A percentile compares a stretch with the other conserved stretches of the same genome.
These are phyloP conservation scores for Isichthys henryi DNA, from an alignment of 2,113 vertebrate species.

Conservation along the genomic window DNA sequence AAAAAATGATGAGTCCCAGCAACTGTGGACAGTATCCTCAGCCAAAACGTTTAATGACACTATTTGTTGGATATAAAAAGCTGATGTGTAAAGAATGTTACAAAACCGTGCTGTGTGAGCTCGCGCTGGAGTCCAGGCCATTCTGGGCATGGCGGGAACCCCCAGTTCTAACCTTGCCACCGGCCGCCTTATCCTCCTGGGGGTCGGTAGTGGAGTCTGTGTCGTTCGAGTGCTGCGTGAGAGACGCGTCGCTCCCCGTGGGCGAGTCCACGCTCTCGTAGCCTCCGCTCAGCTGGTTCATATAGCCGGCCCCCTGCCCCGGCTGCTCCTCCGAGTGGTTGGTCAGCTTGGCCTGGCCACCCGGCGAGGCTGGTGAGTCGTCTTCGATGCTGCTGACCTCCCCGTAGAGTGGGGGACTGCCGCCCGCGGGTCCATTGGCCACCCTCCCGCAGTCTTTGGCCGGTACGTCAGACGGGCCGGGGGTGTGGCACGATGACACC, in stretches of 20 bases:
- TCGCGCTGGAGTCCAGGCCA: slow-evolving; percentile 85
- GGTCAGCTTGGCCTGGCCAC: slow-evolving; percentile 84
- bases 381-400: slow-evolving; percentile 85
- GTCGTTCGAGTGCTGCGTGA: slow-evolving; percentile 96
- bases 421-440: slow-evolving; percentile 91
- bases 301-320: slow-evolving; percentile 78
- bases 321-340: slow-evolving; percentile 89
- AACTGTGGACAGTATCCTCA: slow-evolving; percentile 67
- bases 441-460: slow-evolving; percentile 86
- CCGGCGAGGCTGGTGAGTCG: slow-evolving; percentile 84
- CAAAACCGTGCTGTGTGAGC: slow-evolving; percentile 69
- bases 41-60: slow-evolving; percentile 69
- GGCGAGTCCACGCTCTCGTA: slow-evolving; percentile 99
- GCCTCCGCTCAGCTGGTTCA: slow-evolving; percentile 88
- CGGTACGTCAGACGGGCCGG: slow-evolving; percentile 64
- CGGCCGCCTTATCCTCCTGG: slow-evolving; percentile 85
- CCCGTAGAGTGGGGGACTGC: slow-evolving; percentile 83
- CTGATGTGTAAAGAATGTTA: slow-evolving; percentile 66
- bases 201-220: slow-evolving; percentile 97
- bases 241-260: slow-evolving; percentile 95
- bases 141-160: slow-evolving; percentile 90
- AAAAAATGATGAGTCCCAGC: slow-evolving; percentile 64
- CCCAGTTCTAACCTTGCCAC: slow-evolving; percentile 92
- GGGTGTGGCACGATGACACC: slow-evolving; percentile 66
- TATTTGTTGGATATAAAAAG: slow-evolving; percentile 59